Base-by-base conservation (phyloP, 2,888 invertebrate genomes). In the Athetis lepigone region DNA sequence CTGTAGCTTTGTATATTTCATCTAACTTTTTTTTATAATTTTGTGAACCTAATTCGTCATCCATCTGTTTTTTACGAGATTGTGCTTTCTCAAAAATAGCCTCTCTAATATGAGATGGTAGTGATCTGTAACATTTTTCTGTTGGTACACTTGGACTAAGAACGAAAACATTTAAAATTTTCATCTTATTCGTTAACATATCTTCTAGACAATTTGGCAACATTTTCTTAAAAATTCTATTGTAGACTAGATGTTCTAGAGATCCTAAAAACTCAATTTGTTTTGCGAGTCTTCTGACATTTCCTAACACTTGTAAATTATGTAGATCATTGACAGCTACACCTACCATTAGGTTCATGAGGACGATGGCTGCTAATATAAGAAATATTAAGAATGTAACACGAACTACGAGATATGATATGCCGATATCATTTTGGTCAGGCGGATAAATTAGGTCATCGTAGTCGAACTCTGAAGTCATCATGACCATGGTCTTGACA, bases 391-490 rank as follows among this genome's bases (percentile, higher is more conserved):
- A 82, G 75, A 96, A 95, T 18, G 95, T 85, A 0, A 95, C 57
- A 45, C 95, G 88, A 0, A 95, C 90, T 25, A 95, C 79, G 25
- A 90, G 75, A 21, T 92, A 79, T 3, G 90, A 93, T 1, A 88
- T 87, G 0, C 86, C 85, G 0, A 75, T 88, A 74, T 64, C 88
- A 81, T 62, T 81, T 79, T 23, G 85, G 2, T 61, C 52, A 0
- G 29, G 47, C 46, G 88, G 84, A 46, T 91, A 90, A 56, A 95
- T 95, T 27, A 95, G 79, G 16, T 90, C 89, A 13, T 83, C 88
- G 73, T 96, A 96, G 65, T 96, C 95, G 51, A 95, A 95, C 70
- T 96, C 96, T 29, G 95, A 95, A 4, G 95, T 95, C 95, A 95
- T 95, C 96, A 96, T 96, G 13, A 95, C 95, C 52, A 96, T 85